These are phyloP conservation scores for Microdon myrmicae DNA, from an alignment of 2,888 invertebrate genomes.

Conservation along the genomic window DNA sequence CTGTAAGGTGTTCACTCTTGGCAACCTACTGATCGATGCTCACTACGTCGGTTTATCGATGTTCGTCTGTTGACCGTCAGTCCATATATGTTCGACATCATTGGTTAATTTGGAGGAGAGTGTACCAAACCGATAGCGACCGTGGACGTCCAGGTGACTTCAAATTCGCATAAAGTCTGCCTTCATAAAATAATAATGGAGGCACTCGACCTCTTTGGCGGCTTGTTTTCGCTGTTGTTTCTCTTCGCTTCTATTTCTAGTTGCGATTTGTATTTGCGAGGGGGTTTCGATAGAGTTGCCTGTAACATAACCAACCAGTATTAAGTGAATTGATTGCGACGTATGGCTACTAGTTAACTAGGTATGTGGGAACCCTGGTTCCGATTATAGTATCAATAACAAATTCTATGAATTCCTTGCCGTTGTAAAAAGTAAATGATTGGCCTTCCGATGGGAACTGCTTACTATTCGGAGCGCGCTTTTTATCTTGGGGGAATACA, in stretches of 20 bases:
- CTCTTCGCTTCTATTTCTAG: no score
- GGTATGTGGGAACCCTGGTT: conserved; percentile 32
- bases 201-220: no score
- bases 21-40: conserved; percentile 17
- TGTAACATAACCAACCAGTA: no score
- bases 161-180: conserved; percentile 17
- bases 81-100: conserved; percentile 32
- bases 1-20: conserved; percentile 20
- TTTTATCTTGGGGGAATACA: conserved; percentile 1
- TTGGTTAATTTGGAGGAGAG: conserved; percentile 35
- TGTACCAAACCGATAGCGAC: conserved; percentile 3
- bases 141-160: conserved; percentile 10
- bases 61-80: conserved; percentile 42
- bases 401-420: conserved; percentile 44
- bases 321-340: no score
- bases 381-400: conserved; percentile 48
- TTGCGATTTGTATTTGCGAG: no score
- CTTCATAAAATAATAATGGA: conserved; percentile 42
- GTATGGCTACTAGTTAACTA: no score
- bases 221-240: no score
- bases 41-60: conserved; percentile 20
- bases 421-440: conserved; percentile 24
- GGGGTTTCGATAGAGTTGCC: no score
- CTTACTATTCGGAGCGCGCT: conserved; percentile 1
- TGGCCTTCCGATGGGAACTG: conserved; percentile 2